These are phyloP conservation scores for Amiota communis DNA, from an alignment of 2,888 invertebrate species.

Conservation along the genomic window DNA sequence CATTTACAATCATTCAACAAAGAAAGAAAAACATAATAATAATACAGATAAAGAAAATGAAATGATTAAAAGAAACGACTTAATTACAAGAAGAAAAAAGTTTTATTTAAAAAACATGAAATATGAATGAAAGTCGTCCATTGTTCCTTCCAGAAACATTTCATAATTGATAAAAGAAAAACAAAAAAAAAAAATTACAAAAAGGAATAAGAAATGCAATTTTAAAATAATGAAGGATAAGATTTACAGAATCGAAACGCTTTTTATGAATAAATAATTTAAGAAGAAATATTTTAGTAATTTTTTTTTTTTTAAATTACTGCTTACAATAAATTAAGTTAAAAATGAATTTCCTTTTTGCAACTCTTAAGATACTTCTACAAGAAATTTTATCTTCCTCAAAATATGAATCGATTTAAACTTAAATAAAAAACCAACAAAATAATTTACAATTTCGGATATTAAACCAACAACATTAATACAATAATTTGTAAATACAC, in stretches of 20 bases:
- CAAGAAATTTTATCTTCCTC: neutral
- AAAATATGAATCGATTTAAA: neutral
- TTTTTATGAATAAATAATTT: slow-evolving; percentile 17
- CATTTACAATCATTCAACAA: slow-evolving; percentile 49
- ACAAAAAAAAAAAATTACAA: neutral
- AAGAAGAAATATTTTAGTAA: slow-evolving; percentile 9
- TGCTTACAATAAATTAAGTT: slow-evolving; percentile 35
- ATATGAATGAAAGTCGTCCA: slow-evolving; percentile 59
- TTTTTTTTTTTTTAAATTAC: neutral
- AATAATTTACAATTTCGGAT: slow-evolving; percentile 11
- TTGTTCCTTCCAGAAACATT: slow-evolving; percentile 64
- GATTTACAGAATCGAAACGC: slow-evolving; percentile 17
- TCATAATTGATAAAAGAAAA: neutral
- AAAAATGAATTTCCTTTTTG: slow-evolving; percentile 32
- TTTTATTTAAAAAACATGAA: neutral
- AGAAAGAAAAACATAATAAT: slow-evolving; percentile 43
- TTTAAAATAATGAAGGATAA: neutral
- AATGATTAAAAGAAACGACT: slow-evolving; percentile 49
- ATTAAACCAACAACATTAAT: neutral
- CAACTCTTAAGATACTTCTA: slow-evolving; percentile 8
- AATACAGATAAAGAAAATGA: slow-evolving; percentile 44
- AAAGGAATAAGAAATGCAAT: neutral
- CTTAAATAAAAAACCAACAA: slow-evolving; percentile 11
- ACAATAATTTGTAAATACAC: slow-evolving; percentile 25
- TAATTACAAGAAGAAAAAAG: slow-evolving; percentile 41